phyloP scores from a whole-genome alignment of 2,113 vertebrate genomes.

The Chlamydotis undulata region DNA sequence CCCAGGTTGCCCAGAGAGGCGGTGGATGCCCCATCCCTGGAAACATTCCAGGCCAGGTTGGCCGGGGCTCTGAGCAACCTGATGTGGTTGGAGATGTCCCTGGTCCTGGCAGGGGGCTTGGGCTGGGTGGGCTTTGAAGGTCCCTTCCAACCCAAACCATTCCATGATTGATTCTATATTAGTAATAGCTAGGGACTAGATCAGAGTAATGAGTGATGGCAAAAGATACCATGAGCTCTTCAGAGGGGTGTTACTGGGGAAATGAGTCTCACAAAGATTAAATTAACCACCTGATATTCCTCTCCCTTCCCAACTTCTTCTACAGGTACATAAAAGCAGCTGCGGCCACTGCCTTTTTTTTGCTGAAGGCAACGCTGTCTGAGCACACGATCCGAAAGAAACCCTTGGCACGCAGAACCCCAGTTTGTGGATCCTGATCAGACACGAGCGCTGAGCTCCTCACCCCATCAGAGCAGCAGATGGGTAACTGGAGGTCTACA shows the following conservation, averaged over 20 bases:
- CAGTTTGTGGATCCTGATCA: not conserved
- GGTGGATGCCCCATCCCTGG: too few species aligned
- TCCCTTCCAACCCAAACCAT: too few species aligned
- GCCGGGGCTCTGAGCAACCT: too few species aligned
- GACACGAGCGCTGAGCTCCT: rapidly evolving
- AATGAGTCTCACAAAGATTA: not conserved
- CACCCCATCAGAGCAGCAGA: not conserved
- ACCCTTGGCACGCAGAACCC: not conserved
- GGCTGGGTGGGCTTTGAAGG: too few species aligned
- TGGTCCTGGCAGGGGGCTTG: too few species aligned
- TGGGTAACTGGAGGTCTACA: not conserved
- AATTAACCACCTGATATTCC: not conserved
- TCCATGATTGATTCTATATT: not conserved
- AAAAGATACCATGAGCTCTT: not conserved
- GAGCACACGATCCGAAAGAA: not conserved
- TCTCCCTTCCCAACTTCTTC: not conserved
- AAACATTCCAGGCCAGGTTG: too few species aligned
- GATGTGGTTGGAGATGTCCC: too few species aligned
- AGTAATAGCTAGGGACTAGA: not conserved
- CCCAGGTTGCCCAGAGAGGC: too few species aligned
- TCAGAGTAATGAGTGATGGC: not conserved
- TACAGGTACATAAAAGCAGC: not conserved
- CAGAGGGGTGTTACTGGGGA: not conserved
- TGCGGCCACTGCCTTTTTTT: not conserved
- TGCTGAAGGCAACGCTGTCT: not conserved